Evolutionary conservation across 2,113 vertebrate genomes (phyloP), one percentile per base, ranked within the genome.

Genomic region (Porphyrio hochstetteri): DNA sequence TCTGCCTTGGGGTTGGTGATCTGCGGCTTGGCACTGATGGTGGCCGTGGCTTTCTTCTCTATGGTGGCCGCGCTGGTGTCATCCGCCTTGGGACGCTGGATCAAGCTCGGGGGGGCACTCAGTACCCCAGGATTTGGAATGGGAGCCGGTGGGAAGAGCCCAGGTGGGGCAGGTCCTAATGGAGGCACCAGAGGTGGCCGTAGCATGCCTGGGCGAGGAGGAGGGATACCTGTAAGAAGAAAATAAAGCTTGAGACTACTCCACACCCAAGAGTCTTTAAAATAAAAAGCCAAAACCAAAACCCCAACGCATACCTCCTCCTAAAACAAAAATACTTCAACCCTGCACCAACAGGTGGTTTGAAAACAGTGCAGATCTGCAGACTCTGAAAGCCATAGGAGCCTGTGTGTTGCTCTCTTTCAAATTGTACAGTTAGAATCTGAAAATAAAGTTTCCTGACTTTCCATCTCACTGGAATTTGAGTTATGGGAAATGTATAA

Each of bases 1-100:
- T 99, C 99, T 0, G 99, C 98, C 96, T 99, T 99, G 86, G 99
- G 99, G 94, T 99, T 99, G 93, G 99, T 99, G 95, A 99, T 99
- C 97, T 99, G 99, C 1, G 99, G 99, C 97, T 99, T 99, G 95
- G 99, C 99, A 11, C 99, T 99, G 97, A 99, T 99, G 17, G 99
- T 99, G 67, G 99, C 99, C 2, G 98, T 98, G 61, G 98, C 98
- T 70, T 98, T 98, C 97, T 98, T 98, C 97, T 98, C 98, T 6
- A 98, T 98, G 89, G 98, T 98, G 94, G 98, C 98, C 2, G 98
- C 97, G 33, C 97, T 98, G 88, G 98, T 97, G 52, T 98, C 98
- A 48, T 99, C 97, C 10, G 98, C 98, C 96, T 99, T 99, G 91
- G 99, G 99, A 14, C 99, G 98, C 88, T 99, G 99, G 44, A 99